Base-by-base conservation (phyloP, 2,888 invertebrate genomes). In the Oeneis ivallda region DNA sequence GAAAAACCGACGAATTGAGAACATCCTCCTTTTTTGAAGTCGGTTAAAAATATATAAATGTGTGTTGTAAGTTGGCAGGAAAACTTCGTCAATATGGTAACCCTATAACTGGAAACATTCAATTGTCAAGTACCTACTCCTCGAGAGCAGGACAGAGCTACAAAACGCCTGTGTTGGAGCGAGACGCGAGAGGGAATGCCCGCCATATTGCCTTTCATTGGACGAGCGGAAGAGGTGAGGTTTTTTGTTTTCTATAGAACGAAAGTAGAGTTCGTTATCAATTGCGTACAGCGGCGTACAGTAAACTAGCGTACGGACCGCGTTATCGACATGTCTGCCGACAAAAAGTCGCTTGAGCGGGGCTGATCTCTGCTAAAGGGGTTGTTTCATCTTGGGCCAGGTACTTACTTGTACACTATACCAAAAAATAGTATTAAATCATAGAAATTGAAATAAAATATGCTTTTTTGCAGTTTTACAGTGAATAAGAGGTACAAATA, bases 211-310 rank as follows among this genome's bases (percentile, higher is more conserved):
- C 59, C 64, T 67, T 65, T 66, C 66, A 62, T 62, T 62, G 69
- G 54, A 57, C 32, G 54, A 66, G 56, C 65, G 69, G 69, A 69
- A 69, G 62, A 67, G 65, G 66, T 67, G 63, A 63, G 65, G 60
- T 67, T 70, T 69, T 70, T 70, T 63, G 62, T 69, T 69, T 69
- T 68, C 41, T 32, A 62, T 66, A 68, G 66, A 68, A 68, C 58
- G 54, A 64, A 69, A 69, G 69, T 66, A 43, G 54, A 64, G 69
- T 69, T 19, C 54, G 61, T 53, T 64, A 58, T 62, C 65, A 53
- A 61, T 50, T 41, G 61, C 41, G 52, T 13, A 41, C 56, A 41
- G 15, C 41, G 19, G 61, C 41, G 52, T 13, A 41, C 56, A 41
- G 15, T 56, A 39, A 41, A 41, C 17, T 19, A 56, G 56, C 11